Conservation (phyloP, 2,113 vertebrate genomes). For the Tauraco erythrolophus region DNA sequence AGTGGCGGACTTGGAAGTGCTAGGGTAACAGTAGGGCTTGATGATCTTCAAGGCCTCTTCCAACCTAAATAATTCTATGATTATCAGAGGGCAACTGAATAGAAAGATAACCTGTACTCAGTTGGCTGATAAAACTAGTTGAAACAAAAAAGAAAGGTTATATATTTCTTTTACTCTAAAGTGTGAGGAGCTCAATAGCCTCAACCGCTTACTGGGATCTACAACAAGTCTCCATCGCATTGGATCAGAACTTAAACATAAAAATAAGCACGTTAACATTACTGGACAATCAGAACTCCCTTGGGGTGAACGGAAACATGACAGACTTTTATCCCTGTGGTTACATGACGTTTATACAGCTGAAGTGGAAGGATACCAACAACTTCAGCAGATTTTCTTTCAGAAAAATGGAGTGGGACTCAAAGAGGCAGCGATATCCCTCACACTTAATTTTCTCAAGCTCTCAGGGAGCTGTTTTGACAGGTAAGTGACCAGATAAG, state of each 20-base stretch:
- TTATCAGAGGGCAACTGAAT: neutral
- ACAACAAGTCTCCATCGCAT: neutral
- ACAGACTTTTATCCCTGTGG: neutral
- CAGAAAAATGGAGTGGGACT: neutral
- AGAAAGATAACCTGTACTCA: neutral
- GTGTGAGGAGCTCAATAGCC: neutral
- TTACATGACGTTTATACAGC: neutral
- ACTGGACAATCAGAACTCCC: neutral
- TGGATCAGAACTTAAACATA: neutral
- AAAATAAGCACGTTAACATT: neutral
- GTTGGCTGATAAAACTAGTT: neutral
- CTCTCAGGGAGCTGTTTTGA: neutral
- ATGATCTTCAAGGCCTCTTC: too few species aligned
- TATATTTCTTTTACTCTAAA: neutral
- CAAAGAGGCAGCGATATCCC: neutral
- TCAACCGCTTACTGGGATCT: neutral
- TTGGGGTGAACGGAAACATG: neutral
- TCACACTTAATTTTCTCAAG: neutral
- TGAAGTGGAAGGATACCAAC: neutral
- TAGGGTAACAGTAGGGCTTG: too few species aligned
- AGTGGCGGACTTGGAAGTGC: too few species aligned
- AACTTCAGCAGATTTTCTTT: neutral
- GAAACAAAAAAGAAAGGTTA: neutral
- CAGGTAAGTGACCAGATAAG: constrained; percentile 15
- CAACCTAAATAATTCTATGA: too few species aligned